phyloP scores from a whole-genome alignment of 2,888 invertebrate genomes.

The Odontocolon sp. region DNA sequence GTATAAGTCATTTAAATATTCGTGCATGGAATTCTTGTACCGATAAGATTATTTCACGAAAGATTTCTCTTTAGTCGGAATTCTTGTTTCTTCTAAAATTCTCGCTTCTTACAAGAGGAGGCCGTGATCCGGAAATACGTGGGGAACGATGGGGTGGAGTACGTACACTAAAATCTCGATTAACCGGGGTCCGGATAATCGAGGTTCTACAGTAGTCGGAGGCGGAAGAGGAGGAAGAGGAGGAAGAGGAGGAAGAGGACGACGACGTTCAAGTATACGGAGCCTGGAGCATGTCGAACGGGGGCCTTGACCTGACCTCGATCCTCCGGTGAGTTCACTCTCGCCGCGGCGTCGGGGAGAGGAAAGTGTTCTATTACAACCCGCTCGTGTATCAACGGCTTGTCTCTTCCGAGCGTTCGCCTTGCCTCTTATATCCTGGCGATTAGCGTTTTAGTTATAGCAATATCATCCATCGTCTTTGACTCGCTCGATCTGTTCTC shows the following conservation, averaged over 20 bases:
- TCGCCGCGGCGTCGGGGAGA: constrained; percentile 78
- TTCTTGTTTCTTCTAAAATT: too few species aligned
- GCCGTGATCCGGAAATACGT: neutral
- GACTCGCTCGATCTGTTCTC: neutral
- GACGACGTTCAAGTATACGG: constrained; percentile 53
- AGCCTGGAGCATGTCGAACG: constrained; percentile 68
- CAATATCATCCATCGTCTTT: neutral
- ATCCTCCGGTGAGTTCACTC: constrained; percentile 80
- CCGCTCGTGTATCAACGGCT: constrained; percentile 57
- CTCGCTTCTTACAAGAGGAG: too few species aligned
- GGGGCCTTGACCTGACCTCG: constrained; percentile 81
- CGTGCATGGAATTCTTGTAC: neutral
- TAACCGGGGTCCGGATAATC: too few species aligned
- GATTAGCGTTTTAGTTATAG: constrained; percentile 43
- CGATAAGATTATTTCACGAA: too few species aligned
- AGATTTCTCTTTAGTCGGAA: too few species aligned
- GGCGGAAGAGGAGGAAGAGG: constrained; percentile 20
- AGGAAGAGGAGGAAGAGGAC: constrained; percentile 31
- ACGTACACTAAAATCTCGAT: too few species aligned
- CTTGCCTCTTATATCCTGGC: constrained; percentile 30
- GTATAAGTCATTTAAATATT: neutral
- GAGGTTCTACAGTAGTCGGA: too few species aligned
- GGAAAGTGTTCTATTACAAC: constrained; percentile 80
- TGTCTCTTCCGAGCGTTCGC: constrained; percentile 17
- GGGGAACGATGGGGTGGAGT: neutral